A percentile compares a stretch with the other conserved stretches of the same genome.
Conservation (phyloP, 2,888 invertebrate species). For the Anthoptus insignis region DNA sequence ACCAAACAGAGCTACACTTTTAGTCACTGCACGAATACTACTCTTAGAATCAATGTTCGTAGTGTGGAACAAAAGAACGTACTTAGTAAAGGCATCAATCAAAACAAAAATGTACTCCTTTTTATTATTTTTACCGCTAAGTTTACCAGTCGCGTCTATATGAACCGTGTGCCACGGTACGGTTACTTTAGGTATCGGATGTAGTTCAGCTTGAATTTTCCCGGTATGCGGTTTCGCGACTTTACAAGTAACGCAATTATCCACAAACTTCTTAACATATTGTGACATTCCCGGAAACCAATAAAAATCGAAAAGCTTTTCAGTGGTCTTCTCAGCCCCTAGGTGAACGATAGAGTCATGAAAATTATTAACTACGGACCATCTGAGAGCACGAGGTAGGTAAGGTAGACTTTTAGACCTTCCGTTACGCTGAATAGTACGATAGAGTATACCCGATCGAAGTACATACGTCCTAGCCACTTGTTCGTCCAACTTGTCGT, state of each 20-base stretch:
- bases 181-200: constrained; percentile 54
- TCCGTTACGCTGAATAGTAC: neutral
- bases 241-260: constrained; percentile 52
- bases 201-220: constrained; percentile 52
- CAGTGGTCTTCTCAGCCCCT: neutral
- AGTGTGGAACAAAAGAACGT: too few relatives aligned
- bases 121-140: neutral
- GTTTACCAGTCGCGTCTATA: neutral
- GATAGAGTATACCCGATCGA: neutral
- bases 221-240: constrained; percentile 53
- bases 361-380: neutral
- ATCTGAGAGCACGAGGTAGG: neutral
- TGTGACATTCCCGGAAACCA: neutral
- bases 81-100: neutral
- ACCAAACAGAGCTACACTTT: neutral
- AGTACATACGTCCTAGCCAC: neutral
- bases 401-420: neutral
- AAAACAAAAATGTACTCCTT: neutral
- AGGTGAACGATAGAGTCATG: neutral
- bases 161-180: constrained; percentile 51
- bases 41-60: too few relatives aligned
- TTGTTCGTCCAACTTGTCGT: neutral
- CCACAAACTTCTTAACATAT: neutral
- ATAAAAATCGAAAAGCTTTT: neutral
- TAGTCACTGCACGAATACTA: neutral